A percentile compares a stretch with the other conserved stretches of the same genome.
Conservation (phyloP, 1,140 invertebrate genomes). For the Drosophila persimilis region DNA sequence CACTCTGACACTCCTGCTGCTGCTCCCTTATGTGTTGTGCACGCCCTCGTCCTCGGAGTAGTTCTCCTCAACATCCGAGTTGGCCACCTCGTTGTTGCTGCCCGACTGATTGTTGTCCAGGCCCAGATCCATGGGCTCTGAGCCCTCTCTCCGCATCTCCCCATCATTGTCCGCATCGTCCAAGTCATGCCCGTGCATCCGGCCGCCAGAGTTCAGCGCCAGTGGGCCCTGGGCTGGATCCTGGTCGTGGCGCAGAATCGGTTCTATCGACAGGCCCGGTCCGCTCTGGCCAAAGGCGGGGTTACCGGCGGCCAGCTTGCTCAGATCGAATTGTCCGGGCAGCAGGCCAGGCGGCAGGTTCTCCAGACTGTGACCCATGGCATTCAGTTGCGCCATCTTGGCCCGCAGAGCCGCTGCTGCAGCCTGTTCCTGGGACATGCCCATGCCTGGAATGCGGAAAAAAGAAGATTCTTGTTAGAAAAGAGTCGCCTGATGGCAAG, state of each 20-base stretch:
- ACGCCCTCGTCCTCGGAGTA: conserved; percentile 82
- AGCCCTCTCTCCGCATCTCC: conserved; percentile 66
- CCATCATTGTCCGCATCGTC: conserved; percentile 49
- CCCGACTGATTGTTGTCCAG: conserved; percentile 74
- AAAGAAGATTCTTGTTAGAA: not conserved
- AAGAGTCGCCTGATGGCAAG: not conserved
- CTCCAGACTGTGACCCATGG: conserved; percentile 86
- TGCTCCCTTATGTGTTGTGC: conserved; percentile 72
- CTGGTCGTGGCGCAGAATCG: conserved; percentile 69
- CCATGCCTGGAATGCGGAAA: conserved; percentile 77
- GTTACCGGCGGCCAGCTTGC: conserved; percentile 63
- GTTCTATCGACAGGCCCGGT: conserved; percentile 67
- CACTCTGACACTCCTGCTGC: conserved; percentile 13
- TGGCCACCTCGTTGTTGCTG: conserved; percentile 67
- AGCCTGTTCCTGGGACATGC: conserved; percentile 84
- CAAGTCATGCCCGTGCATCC: conserved; percentile 34
- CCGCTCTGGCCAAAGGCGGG: conserved; percentile 44
- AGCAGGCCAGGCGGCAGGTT: conserved; percentile 71
- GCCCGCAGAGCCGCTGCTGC: conserved; percentile 86
- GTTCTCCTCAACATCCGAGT: conserved; percentile 78
- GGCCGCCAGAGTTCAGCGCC: conserved; percentile 50
- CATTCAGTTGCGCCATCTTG: conserved; percentile 89
- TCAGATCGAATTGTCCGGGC: conserved; percentile 76
- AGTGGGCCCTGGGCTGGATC: conserved; percentile 34
- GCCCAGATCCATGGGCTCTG: conserved; percentile 78